Evolutionary conservation across 2,113 vertebrate species (phyloP).

Genomic region (Crypturellus undulatus): DNA sequence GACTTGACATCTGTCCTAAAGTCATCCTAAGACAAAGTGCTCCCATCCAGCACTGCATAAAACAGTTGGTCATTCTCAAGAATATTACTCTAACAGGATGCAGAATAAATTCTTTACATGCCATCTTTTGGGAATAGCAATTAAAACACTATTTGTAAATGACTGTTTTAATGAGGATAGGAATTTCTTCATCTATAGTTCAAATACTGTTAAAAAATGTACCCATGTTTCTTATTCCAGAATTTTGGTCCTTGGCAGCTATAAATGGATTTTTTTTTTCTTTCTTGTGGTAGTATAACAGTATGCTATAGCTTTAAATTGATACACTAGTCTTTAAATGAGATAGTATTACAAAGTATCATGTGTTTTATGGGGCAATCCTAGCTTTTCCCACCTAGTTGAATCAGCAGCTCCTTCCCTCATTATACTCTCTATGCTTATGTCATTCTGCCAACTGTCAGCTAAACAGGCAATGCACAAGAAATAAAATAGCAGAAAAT

Average conservation of each 20-base stretch:
- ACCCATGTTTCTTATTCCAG: not conserved
- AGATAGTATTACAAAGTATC: not conserved
- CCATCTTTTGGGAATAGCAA: not conserved
- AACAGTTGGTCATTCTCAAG: not conserved
- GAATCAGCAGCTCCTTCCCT: not conserved
- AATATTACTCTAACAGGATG: not conserved
- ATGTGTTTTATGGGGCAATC: not conserved
- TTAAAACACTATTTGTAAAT: not conserved
- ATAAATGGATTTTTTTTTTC: not conserved
- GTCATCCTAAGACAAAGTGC: not conserved
- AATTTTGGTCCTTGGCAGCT: not conserved
- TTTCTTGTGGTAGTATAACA: not conserved
- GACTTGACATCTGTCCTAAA: not conserved
- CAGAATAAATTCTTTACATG: not conserved
- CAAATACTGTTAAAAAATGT: not conserved
- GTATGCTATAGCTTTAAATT: not conserved
- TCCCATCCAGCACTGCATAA: not conserved
- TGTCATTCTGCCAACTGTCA: not conserved
- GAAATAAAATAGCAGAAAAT: slow-evolving; percentile 22
- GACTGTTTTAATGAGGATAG: not conserved
- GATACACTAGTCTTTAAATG: not conserved
- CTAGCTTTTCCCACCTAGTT: not conserved
- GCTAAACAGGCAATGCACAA: slow-evolving; percentile 14
- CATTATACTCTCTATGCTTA: not conserved
- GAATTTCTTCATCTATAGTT: not conserved